Percentiles rank a stretch among this genome's conserved stretches.
phyloP scores from a whole-genome alignment of 2,888 invertebrate genomes.

The Coenonympha glycerion region DNA sequence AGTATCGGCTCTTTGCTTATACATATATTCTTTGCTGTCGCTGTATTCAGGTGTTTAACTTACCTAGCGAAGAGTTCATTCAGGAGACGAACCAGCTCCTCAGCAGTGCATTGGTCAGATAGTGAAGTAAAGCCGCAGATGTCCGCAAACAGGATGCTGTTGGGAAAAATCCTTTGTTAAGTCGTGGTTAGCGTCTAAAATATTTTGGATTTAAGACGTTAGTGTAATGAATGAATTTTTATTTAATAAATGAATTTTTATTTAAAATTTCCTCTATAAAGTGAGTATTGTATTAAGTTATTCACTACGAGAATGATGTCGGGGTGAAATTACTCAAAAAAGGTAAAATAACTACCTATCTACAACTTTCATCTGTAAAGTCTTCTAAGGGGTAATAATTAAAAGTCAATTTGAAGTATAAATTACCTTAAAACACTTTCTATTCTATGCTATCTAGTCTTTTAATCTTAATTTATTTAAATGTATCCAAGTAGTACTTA shows the following conservation, averaged over 20 bases:
- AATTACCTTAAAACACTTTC: slow-evolving; percentile 8
- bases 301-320: background rate
- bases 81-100: slow-evolving; percentile 89
- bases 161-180: background rate
- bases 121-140: slow-evolving; percentile 94
- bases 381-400: slow-evolving; percentile 1
- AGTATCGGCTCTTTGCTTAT: too few relatives aligned
- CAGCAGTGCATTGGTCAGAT: slow-evolving; percentile 93
- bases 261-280: too few relatives aligned
- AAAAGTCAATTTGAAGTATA: slow-evolving; percentile 8
- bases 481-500: background rate
- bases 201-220: too few relatives aligned
- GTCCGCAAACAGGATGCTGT: slow-evolving; percentile 93
- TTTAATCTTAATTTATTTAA: background rate
- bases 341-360: slow-evolving; percentile 2
- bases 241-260: too few relatives aligned
- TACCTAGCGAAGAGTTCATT: slow-evolving; percentile 94
- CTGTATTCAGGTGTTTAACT: too few relatives aligned
- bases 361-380: slow-evolving; percentile 3
- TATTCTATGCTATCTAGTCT: background rate
- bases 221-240: too few relatives aligned
- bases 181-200: background rate
- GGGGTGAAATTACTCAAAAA: background rate
- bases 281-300: background rate
- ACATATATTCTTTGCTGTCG: too few relatives aligned